Conservation (phyloP, 2,888 invertebrate species). For the Metopia argyrocephala region DNA sequence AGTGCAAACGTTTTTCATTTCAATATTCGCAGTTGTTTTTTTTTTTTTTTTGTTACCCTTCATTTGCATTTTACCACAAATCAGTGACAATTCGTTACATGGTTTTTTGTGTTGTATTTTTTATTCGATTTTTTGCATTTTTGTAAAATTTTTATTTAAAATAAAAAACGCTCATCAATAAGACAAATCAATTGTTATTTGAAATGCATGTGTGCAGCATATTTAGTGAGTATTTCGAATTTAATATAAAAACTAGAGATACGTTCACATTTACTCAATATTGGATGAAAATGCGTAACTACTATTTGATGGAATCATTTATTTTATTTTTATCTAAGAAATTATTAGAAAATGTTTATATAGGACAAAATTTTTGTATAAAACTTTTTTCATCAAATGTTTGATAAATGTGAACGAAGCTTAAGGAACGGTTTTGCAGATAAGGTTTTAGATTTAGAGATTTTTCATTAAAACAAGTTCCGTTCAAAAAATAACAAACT, state of each 20-base stretch:
- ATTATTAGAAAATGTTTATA: too few species aligned
- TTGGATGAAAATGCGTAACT: too few species aligned
- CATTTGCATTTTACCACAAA: constrained; percentile 57
- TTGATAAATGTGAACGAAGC: too few species aligned
- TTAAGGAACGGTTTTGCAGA: constrained; percentile 8
- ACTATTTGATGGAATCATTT: too few species aligned
- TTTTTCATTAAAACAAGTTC: too few species aligned
- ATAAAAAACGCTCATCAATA: constrained; percentile 18
- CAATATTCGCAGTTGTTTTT: not conserved
- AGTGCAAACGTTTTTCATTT: constrained; percentile 14
- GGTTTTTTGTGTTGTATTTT: not conserved
- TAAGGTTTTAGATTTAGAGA: too few species aligned
- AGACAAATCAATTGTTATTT: constrained; percentile 37
- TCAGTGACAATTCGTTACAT: constrained; percentile 47
- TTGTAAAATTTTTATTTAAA: constrained; percentile 5
- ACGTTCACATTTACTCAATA: too few species aligned
- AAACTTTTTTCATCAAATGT: too few species aligned
- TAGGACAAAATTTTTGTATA: too few species aligned
- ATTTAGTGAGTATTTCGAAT: not conserved
- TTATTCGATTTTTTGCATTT: not conserved
- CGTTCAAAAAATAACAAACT: too few species aligned
- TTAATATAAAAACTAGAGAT: too few species aligned
- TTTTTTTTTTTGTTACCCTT: constrained; percentile 7
- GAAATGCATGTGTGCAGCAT: constrained; percentile 8
- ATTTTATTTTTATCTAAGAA: too few species aligned